Evolutionary conservation across 92 coral and sea anemone species (phyloP), one percentile per base, ranked within the genome.

Genomic region (Porites rus): DNA sequence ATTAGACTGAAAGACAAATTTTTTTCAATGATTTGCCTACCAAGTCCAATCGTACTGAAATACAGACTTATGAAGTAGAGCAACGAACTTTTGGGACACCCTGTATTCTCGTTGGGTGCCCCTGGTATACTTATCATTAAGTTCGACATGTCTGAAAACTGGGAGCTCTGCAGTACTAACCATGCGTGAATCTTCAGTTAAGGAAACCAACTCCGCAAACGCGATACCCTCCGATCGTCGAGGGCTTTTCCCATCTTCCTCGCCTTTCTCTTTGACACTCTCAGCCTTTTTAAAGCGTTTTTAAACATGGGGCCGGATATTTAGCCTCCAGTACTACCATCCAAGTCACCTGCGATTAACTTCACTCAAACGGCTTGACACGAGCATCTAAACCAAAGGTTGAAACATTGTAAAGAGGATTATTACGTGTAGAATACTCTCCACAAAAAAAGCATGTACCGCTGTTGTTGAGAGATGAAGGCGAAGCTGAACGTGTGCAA

Each of bases 161-260:
- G 66, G 75, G 14, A 84, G 24, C 24, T 24, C 56, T 19, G 74
- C 75, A 51, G 61, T 72, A 20, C 67, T 72, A 51, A 43, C 54
- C 28, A 16, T 24, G 24, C 89, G 85, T 1, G 82, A 50, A 72
- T 94, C 94, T 71, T 88, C 93, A 11, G 89, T 94, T 58, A 77
- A 91, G 17, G 90, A 56, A 18, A 94, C 74, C n/a, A 93, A 77
- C 91, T 93, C 94, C 50, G 96, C 94, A 31, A 91, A 79, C 17
- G 83, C 96, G 58, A 90, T 90, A 43, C 92, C 90, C 24, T 84
- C 91, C 68, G 65, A 85, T 62, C 24, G 24, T 1, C 24, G 24
- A 24, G 24, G 24, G 24, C 24, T 24, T 82, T 75, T 22, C 51
- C 76, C 63, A 46, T 93, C 87, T 14, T 63, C 77, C 13, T 38